phyloP scores from a whole-genome alignment of 1,140 invertebrate species.

The Listronotus bonariensis region DNA sequence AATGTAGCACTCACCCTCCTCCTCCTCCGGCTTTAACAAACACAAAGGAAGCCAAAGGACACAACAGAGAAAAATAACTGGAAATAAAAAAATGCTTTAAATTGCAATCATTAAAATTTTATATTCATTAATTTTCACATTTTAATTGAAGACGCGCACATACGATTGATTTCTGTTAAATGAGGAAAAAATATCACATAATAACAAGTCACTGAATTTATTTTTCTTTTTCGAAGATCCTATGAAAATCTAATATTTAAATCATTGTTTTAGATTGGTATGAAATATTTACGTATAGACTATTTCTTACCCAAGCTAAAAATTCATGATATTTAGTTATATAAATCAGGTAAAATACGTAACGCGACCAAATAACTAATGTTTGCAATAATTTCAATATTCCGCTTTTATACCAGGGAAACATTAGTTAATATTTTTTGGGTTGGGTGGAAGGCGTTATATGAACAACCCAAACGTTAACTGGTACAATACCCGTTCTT shows the following conservation, averaged over 20 bases:
- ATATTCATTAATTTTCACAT: too few species aligned
- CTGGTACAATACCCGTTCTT: too few species aligned
- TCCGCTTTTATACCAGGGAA: not conserved
- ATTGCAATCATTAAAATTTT: too few species aligned
- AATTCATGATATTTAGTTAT: constrained; percentile 16
- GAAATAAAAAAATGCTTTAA: constrained; percentile 7
- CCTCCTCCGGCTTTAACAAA: constrained; percentile 28
- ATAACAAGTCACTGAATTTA: too few species aligned
- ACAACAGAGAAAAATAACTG: constrained; percentile 21
- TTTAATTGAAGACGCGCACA: too few species aligned
- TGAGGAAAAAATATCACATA: not conserved
- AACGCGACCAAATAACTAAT: not conserved
- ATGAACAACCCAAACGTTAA: not conserved
- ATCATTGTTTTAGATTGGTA: too few species aligned
- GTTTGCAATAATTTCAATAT: not conserved
- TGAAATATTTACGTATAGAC: not conserved
- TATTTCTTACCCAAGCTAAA: constrained; percentile 22
- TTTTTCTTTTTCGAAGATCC: too few species aligned
- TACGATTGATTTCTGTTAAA: not conserved
- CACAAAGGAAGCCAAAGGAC: constrained; percentile 6
- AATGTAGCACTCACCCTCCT: constrained; percentile 22
- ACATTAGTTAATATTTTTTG: constrained; percentile 1
- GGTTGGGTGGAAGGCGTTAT: not conserved
- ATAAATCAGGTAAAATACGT: not conserved
- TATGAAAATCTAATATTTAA: too few species aligned